A percentile compares a stretch with the other conserved stretches of the same genome.
Conservation (phyloP, 2,113 vertebrate species). For the Corythaixoides concolor region DNA sequence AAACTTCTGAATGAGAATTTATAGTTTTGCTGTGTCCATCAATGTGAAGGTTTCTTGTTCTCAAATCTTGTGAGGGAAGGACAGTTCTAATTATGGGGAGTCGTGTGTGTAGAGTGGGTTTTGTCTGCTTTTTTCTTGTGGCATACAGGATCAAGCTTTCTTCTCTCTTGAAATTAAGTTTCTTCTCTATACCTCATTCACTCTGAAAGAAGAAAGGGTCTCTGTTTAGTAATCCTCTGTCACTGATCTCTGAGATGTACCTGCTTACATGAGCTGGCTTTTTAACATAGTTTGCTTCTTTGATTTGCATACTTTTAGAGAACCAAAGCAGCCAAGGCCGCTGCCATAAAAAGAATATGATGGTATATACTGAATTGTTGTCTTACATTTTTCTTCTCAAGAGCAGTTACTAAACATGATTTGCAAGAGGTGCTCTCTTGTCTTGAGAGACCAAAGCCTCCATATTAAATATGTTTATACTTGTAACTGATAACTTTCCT, state of each 20-base stretch:
- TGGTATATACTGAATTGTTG: background rate
- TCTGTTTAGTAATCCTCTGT: background rate
- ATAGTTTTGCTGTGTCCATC: background rate
- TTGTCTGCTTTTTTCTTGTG: background rate
- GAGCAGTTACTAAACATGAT: background rate
- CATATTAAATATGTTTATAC: background rate
- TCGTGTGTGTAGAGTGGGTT: background rate
- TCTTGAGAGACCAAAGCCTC: background rate
- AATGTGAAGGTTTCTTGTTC: background rate
- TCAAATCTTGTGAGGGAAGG: background rate
- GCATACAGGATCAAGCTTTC: background rate
- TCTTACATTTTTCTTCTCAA: background rate
- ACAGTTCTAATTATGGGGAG: background rate
- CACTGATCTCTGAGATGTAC: background rate
- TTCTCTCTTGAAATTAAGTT: background rate
- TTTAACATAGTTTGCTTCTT: background rate
- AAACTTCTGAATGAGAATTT: background rate
- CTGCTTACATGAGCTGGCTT: conserved; percentile 2
- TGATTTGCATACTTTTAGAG: background rate
- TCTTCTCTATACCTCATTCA: background rate
- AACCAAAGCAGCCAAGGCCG: background rate
- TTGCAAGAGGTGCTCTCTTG: background rate
- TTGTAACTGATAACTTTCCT: background rate
- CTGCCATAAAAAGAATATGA: background rate
- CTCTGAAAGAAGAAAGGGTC: background rate